These are phyloP conservation scores for Rhamphomyia laevipes DNA, from an alignment of 2,888 invertebrate genomes.

Conservation along the genomic window DNA sequence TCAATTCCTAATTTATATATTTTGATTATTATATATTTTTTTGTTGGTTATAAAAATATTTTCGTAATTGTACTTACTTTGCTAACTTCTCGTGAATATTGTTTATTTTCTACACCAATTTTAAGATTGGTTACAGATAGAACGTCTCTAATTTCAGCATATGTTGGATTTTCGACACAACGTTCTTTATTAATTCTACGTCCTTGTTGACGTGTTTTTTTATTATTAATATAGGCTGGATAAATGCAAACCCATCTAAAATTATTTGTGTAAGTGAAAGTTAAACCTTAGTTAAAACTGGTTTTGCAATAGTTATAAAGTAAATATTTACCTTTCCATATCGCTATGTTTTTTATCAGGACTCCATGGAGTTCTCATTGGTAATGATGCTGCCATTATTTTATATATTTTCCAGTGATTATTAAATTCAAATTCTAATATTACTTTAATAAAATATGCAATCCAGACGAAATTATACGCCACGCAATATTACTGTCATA, in stretches of 20 bases:
- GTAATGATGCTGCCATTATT: constrained; percentile 41
- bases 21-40: no score
- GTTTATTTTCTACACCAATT: constrained; percentile 84
- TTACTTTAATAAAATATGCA: no score
- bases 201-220: constrained; percentile 83
- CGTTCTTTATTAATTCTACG: constrained; percentile 69
- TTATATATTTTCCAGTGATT: no score
- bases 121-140: constrained; percentile 69
- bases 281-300: background rate
- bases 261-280: constrained; percentile 2
- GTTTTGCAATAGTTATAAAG: background rate
- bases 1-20: constrained; percentile 52
- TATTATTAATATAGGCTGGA: constrained; percentile 91
- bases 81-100: constrained; percentile 82
- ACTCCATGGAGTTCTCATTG: constrained; percentile 49
- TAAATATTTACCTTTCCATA: constrained; percentile 50
- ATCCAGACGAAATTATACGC: background rate
- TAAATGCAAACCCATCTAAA: constrained; percentile 89
- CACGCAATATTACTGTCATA: background rate
- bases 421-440: no score
- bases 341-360: constrained; percentile 73
- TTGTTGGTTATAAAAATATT: no score
- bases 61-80: constrained; percentile 41
- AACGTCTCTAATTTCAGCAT: constrained; percentile 90
- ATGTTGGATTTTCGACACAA: constrained; percentile 91